Conservation (phyloP, 1,140 invertebrate genomes). For the Danaus melanippus region DNA sequence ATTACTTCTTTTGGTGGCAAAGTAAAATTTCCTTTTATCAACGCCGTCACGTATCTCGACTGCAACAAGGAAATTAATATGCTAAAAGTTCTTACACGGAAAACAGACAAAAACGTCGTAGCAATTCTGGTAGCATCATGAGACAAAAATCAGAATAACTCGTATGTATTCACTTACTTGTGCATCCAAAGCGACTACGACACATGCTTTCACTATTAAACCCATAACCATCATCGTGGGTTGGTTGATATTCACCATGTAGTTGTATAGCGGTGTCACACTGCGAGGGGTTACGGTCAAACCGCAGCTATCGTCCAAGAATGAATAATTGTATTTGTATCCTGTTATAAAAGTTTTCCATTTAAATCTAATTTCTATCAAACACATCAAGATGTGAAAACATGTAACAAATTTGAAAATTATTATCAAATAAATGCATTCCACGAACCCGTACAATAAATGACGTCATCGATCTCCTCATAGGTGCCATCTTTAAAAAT, state of each 20-base stretch:
- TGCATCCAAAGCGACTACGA: constrained; percentile 50
- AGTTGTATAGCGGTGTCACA: constrained; percentile 82
- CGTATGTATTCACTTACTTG: constrained; percentile 30
- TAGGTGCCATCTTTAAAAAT: constrained; percentile 76
- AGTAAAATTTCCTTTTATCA: constrained; percentile 54
- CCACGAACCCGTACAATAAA: constrained; percentile 84
- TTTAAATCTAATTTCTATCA: not conserved
- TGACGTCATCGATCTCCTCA: constrained; percentile 78
- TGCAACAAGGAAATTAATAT: constrained; percentile 15
- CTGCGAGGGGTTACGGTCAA: constrained; percentile 75
- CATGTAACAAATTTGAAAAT: too few relatives aligned
- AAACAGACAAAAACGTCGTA: too few relatives aligned
- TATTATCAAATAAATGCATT: too few relatives aligned
- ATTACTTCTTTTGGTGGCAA: constrained; percentile 45
- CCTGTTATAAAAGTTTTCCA: constrained; percentile 52
- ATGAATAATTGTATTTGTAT: constrained; percentile 79
- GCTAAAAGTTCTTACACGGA: too few relatives aligned
- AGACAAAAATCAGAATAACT: too few relatives aligned
- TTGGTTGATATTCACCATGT: constrained; percentile 81
- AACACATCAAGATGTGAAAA: too few relatives aligned
- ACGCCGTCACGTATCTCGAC: constrained; percentile 48
- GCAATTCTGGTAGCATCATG: too few relatives aligned
- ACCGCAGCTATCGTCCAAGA: constrained; percentile 75
- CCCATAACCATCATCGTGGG: constrained; percentile 83
- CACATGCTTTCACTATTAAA: constrained; percentile 69